A percentile compares a stretch with the other conserved stretches of the same genome.
Conservation (phyloP, 1,140 invertebrate genomes). For the Bombus superbus region DNA sequence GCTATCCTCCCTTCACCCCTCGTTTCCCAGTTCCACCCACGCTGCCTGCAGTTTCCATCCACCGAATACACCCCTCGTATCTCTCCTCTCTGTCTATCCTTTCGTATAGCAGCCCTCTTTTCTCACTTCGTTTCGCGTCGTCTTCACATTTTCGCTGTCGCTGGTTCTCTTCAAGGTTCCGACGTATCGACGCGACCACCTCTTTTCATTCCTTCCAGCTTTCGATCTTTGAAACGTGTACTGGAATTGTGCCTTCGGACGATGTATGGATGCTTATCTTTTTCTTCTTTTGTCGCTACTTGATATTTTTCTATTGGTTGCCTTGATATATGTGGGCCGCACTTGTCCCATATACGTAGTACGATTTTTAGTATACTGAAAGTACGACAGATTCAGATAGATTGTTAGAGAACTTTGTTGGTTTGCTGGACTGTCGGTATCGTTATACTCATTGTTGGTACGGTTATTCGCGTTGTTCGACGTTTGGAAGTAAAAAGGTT, state of each 20-base stretch:
- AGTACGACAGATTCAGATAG: no score
- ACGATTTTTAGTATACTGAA: no score
- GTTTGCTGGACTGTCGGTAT: no score
- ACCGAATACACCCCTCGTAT: slow-evolving; percentile 34
- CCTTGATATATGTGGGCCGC: no score
- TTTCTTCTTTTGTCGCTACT: background rate
- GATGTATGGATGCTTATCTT: background rate
- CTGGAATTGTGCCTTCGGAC: background rate
- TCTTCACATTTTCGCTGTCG: slow-evolving; percentile 29
- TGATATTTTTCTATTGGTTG: no score
- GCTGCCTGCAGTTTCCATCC: slow-evolving; percentile 47
- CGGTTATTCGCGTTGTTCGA: no score
- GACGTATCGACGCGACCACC: slow-evolving; percentile 18
- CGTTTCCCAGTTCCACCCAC: slow-evolving; percentile 18
- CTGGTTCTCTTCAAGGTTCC: slow-evolving; percentile 39
- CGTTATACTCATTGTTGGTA: no score
- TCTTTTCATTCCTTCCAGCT: no score
- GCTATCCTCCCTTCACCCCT: background rate
- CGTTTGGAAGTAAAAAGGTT: no score
- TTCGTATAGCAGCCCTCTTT: background rate
- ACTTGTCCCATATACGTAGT: no score
- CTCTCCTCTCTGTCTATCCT: background rate
- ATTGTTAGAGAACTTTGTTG: no score
- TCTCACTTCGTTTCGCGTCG: background rate
- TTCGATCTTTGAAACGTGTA: background rate